A percentile compares a stretch with the other conserved stretches of the same genome.
Conservation (phyloP, 30 jellyfish, hydroid and myxozoan genomes). For the Rhopilema esculentum region DNA sequence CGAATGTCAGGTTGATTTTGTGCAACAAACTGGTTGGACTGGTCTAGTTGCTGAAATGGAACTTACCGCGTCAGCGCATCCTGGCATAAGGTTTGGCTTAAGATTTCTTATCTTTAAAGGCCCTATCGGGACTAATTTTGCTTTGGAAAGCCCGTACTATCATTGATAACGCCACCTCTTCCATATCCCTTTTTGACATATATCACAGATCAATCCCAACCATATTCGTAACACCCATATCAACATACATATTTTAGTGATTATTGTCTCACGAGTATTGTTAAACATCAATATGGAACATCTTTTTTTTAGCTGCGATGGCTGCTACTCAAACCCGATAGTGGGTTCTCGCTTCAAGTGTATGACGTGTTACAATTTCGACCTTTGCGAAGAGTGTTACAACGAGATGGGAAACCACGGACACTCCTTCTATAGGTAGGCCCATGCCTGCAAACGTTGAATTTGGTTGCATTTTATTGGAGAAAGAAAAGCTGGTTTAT, state of each 20-base stretch:
- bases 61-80: constrained; percentile 40
- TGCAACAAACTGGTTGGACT: constrained; percentile 74
- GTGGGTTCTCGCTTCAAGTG: constrained; percentile 75
- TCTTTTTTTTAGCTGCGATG: constrained; percentile 67
- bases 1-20: constrained; percentile 68
- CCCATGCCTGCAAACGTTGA: background rate
- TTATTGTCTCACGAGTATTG: too few relatives aligned
- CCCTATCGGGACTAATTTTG: too few relatives aligned
- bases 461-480: background rate
- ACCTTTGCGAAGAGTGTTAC: constrained; percentile 66
- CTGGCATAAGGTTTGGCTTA: constrained; percentile 53
- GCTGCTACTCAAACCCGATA: constrained; percentile 51
- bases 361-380: constrained; percentile 63
- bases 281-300: too few relatives aligned
- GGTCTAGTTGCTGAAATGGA: constrained; percentile 72
- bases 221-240: too few relatives aligned
- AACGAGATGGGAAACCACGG: constrained; percentile 65
- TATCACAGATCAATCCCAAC: too few relatives aligned
- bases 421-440: constrained; percentile 53
- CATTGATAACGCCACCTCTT: too few relatives aligned
- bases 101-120: background rate
- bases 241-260: too few relatives aligned
- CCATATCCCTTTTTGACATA: background rate
- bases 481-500: too few relatives aligned
- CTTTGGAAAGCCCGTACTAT: too few relatives aligned